phyloP scores from a whole-genome alignment of 2,888 invertebrate species.

The Heliconius aoede region DNA sequence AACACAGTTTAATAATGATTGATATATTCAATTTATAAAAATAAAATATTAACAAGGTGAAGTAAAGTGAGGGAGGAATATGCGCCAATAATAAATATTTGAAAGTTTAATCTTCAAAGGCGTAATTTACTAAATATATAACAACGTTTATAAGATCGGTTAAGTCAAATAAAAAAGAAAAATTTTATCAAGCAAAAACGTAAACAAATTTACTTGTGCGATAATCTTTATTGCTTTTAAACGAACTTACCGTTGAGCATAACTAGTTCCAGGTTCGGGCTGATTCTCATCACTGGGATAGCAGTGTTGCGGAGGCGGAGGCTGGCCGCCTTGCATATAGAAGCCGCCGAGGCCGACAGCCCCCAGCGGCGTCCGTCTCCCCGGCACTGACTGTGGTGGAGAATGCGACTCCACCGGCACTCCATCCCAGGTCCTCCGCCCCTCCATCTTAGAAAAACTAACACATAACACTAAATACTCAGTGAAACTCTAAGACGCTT shows the following conservation, averaged over 20 bases:
- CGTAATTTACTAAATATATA: not conserved
- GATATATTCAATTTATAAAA: not conserved
- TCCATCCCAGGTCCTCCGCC: conserved; percentile 79
- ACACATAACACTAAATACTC: conserved; percentile 60
- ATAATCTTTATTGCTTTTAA: not conserved
- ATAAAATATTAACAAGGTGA: not conserved
- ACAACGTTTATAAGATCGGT: not conserved
- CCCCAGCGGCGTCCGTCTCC: conserved; percentile 90
- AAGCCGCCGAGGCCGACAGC: conserved; percentile 94
- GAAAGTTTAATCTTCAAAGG: no score
- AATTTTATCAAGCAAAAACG: not conserved
- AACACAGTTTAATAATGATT: not conserved
- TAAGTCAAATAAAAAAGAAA: not conserved
- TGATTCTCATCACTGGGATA: conserved; percentile 90
- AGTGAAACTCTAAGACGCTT: conserved; percentile 17
- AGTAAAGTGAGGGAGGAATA: not conserved
- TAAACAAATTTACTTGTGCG: not conserved
- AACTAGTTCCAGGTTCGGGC: conserved; percentile 86
- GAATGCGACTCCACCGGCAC: conserved; percentile 78
- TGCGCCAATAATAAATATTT: no score
- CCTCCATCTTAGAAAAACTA: conserved; percentile 72
- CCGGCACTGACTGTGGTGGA: conserved; percentile 85
- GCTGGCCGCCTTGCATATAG: conserved; percentile 88
- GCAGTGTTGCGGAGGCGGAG: conserved; percentile 82
- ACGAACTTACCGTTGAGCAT: conserved; percentile 72